phyloP scores from a whole-genome alignment of 1,140 invertebrate genomes.

The Drosophila eugracilis region DNA sequence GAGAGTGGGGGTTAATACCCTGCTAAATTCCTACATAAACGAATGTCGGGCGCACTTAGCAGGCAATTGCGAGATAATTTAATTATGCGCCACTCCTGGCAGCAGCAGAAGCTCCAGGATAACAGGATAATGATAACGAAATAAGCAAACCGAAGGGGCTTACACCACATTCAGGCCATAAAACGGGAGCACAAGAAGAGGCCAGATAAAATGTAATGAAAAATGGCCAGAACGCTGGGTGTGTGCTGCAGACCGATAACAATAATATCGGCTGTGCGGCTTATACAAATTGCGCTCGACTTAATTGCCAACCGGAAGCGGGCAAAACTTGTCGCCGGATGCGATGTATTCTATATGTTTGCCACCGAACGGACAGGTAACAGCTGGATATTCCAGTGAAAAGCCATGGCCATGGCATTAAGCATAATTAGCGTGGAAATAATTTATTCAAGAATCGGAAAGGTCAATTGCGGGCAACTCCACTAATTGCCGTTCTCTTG shows the following conservation, averaged over 20 bases:
- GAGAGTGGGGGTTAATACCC: conserved; percentile 39
- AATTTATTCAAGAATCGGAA: conserved; percentile 47
- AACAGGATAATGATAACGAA: conserved; percentile 81
- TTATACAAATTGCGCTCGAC: conserved; percentile 58
- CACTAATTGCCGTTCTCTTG: conserved; percentile 32
- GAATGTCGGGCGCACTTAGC: conserved; percentile 76
- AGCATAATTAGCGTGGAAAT: conserved; percentile 43
- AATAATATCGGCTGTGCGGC: conserved; percentile 60
- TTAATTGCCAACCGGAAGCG: conserved; percentile 56
- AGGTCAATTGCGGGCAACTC: conserved; percentile 27
- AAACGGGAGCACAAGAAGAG: conserved; percentile 32
- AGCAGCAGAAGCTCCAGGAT: conserved; percentile 44
- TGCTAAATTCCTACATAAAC: conserved; percentile 62
- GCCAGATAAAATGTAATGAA: conserved; percentile 69
- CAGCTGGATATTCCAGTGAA: conserved; percentile 15
- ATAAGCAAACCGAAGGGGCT: conserved; percentile 71
- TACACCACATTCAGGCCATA: conserved; percentile 42
- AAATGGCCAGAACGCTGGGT: conserved; percentile 43
- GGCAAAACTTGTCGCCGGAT: conserved; percentile 43
- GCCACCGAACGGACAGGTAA: conserved; percentile 21
- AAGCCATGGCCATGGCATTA: conserved; percentile 11
- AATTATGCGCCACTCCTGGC: conserved; percentile 64
- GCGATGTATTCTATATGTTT: conserved; percentile 35
- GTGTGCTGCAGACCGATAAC: conserved; percentile 66
- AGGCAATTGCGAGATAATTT: conserved; percentile 81